Evolutionary conservation across 2,888 invertebrate species (phyloP).

Genomic region (Catocala sponsa): DNA sequence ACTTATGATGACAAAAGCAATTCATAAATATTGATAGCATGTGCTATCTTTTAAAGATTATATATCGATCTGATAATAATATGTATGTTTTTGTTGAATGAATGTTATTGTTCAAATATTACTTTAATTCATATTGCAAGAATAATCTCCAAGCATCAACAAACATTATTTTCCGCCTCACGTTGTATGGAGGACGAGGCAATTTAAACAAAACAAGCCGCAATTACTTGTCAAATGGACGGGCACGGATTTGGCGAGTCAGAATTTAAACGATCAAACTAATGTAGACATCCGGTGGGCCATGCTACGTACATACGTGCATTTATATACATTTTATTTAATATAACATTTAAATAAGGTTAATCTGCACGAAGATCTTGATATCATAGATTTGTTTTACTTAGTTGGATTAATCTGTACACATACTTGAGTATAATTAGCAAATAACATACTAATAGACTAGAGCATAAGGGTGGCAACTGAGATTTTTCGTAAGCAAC

Average conservation of each 20-base stretch:
- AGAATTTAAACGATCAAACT: constrained; percentile 31
- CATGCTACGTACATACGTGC: background rate
- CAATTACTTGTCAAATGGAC: constrained; percentile 59
- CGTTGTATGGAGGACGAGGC: constrained; percentile 45
- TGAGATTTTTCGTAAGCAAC: no score
- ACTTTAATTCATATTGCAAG: background rate
- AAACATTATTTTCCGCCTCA: background rate
- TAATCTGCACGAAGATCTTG: background rate
- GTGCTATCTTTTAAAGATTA: no score
- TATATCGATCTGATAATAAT: no score
- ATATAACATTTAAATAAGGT: background rate
- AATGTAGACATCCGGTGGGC: constrained; percentile 26
- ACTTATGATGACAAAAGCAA: no score
- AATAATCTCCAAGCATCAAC: constrained; percentile 1
- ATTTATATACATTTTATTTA: constrained; percentile 2
- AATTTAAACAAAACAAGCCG: constrained; percentile 60
- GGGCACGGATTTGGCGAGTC: constrained; percentile 54
- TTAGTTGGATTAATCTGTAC: no score
- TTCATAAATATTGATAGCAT: no score
- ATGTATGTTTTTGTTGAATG: no score
- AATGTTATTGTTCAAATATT: no score
- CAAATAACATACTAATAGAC: no score
- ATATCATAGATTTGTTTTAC: no score
- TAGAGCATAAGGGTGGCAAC: no score
- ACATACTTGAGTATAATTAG: no score